Percentiles rank a stretch among this genome's conserved stretches.
These are phyloP conservation scores for Orchesella flavescens DNA, from an alignment of 2,888 invertebrate genomes.

Conservation along the genomic window DNA sequence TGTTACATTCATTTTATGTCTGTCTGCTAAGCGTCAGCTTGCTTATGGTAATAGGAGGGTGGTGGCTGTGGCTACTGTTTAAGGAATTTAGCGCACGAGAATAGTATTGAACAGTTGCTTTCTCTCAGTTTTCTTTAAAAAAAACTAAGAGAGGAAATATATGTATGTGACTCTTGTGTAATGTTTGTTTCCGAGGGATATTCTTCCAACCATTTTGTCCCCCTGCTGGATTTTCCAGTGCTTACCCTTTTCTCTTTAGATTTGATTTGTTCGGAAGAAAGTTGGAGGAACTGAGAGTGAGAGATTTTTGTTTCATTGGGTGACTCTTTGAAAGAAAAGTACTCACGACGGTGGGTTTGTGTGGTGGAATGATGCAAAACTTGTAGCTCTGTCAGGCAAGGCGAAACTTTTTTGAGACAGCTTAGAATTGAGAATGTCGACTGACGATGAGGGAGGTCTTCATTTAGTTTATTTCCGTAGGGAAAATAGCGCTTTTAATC, in stretches of 20 bases:
- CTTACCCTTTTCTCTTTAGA: background rate
- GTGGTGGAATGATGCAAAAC: no score
- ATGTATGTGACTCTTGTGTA: background rate
- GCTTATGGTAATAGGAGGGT: no score
- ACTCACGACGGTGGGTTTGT: no score
- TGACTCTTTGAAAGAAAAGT: background rate
- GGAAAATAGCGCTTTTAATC: no score
- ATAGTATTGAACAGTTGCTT: no score
- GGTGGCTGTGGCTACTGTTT: no score
- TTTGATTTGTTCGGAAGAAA: conserved; percentile 14
- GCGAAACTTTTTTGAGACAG: no score
- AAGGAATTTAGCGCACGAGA: no score
- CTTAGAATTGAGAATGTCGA: no score
- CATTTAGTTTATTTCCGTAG: no score
- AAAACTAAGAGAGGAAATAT: conserved; percentile 14
- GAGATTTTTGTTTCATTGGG: conserved; percentile 24
- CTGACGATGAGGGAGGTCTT: no score
- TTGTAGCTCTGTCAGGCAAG: no score
- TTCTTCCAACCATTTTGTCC: conserved; percentile 37
- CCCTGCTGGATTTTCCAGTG: background rate
- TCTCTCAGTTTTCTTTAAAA: background rate
- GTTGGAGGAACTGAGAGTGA: conserved; percentile 8
- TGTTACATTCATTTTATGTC: background rate
- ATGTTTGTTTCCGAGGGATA: conserved; percentile 39
- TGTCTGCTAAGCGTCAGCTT: background rate